A percentile compares a stretch with the other conserved stretches of the same genome.
These are phyloP conservation scores for Elephas maximus DNA, from an alignment of 2,113 vertebrate genomes.

Conservation along the genomic window DNA sequence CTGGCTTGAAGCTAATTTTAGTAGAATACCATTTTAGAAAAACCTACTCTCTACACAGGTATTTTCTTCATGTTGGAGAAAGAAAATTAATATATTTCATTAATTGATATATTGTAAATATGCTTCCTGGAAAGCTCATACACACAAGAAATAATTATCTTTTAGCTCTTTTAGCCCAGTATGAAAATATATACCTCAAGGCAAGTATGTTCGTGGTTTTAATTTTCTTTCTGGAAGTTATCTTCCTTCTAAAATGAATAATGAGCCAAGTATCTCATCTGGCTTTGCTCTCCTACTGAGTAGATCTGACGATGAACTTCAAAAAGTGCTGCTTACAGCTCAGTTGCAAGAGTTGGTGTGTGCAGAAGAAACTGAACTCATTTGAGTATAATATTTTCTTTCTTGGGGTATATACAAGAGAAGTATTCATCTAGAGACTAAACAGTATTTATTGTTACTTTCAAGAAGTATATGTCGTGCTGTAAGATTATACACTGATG, in stretches of 20 bases:
- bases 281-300: slow-evolving; percentile 17
- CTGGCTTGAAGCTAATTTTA: slow-evolving; percentile 30
- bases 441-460: neutral
- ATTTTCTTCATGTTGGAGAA: slow-evolving; percentile 7
- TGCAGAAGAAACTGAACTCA: neutral
- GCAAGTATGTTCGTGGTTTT: slow-evolving; percentile 15
- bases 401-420: neutral
- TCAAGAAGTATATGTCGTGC: neutral
- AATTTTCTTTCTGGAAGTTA: slow-evolving; percentile 55
- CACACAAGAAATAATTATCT: neutral
- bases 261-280: slow-evolving; percentile 38
- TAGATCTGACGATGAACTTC: slow-evolving; percentile 62
- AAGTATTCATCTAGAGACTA: slow-evolving; percentile 21
- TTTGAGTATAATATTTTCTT: slow-evolving; percentile 53
- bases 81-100: neutral
- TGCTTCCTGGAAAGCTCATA: neutral
- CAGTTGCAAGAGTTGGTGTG: neutral
- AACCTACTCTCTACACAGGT: neutral
- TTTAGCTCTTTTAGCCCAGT: neutral
- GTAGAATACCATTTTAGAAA: neutral
- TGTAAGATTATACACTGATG: neutral
- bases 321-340: slow-evolving; percentile 41
- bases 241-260: slow-evolving; percentile 42
- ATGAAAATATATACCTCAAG: neutral
- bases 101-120: slow-evolving; percentile 23